Evolutionary conservation across 2,888 invertebrate species (phyloP), one percentile per base, ranked within the genome.

Genomic region (Megaustenia siamemsis): DNA sequence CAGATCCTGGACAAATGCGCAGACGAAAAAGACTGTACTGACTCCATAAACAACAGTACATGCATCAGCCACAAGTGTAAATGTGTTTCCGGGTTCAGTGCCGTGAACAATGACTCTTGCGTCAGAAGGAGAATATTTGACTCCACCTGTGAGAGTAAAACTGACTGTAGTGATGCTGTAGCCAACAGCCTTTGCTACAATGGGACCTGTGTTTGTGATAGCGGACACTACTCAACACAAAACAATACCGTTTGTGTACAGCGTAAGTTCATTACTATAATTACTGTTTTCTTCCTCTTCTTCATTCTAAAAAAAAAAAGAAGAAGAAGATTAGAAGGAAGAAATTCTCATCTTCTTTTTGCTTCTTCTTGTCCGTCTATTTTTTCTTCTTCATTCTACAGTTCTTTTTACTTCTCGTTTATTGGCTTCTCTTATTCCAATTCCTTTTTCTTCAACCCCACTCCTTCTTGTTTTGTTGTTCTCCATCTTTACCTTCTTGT

Each of bases 31-130:
- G 91, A 91, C 82, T 91, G 91, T 66, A 68, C 81, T n/a, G 85
- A 85, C 5, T 88, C 89, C 8, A 86, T 90, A 12, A 81, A 73
- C 66, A 86, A 87, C 81, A 90, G 90, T 85, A 77, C 82, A 49
- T 90, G 91, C 68, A 84, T 69, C 21, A 84, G 87, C 60, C 79
- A 71, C 53, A 66, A 66, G 18, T 86, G 86, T 38, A 66, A 4
- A 6, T 86, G 86, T 53, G 38, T 63, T 45, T 63, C 71, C 24
- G 86, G 86, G 24, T 68, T 68, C 43, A 5, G 15, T 18, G 75
- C 79, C 40, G 53, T 2, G 43, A 45, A 32, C n/a, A 63, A 66
- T n/a, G 53, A 60, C 75, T 60, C 73, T 24, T 69, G 68, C 32
- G 0, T 45, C 5, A 32, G 38, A 18, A 68, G 80, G 38, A 43